Evolutionary conservation across 2,888 invertebrate genomes (phyloP), one percentile per base, ranked within the genome.

Genomic region (Ormyrus rosae): DNA sequence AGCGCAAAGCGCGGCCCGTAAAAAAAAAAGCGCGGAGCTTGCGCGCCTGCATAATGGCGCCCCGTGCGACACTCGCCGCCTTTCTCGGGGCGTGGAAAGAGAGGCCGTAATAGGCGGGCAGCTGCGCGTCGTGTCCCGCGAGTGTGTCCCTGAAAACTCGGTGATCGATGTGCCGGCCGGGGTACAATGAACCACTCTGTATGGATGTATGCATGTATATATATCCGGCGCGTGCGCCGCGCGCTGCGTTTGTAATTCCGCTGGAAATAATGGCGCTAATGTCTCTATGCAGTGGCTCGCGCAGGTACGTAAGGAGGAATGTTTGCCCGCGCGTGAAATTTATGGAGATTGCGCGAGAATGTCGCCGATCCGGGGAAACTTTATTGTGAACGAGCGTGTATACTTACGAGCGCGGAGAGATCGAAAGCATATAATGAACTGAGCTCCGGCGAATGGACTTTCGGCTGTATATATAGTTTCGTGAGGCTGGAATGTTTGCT

Each of bases 291-390:
- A n/a, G n/a, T 11, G n/a, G 53, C 10, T 10, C 34, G 6, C 19
- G 64, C 11, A 19, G 19, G 19, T 19, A 19, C 2, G 1, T 19
- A 19, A 19, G n/a, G 10, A n/a, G n/a, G 58, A 56, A 64, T 51
- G 55, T 73, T 72, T 72, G 63, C 56, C 46, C 58, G 74, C 51
- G 34, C 58, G 79, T 63, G 69, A 79, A 79, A 79, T 79, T 79
- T 79, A 79, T 79, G 58, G 68, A 11, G 74, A 79, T 68, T 55
- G 72, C 34, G 63, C 76, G 48, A 76, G 19, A 19, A 53, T 48
- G 19, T 19, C 19, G 46, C 70, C 50, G 7, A 51, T 10, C 46
- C 51, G 51, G 78, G 19, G 19, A 19, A 53, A 73, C 56, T 55
- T 67, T 53, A 53, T 53, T 46, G 68, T 67, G n/a, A 55, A 13